These are phyloP conservation scores for Mormoops blainvillei DNA, from an alignment of 2,113 vertebrate species.

Conservation along the genomic window DNA sequence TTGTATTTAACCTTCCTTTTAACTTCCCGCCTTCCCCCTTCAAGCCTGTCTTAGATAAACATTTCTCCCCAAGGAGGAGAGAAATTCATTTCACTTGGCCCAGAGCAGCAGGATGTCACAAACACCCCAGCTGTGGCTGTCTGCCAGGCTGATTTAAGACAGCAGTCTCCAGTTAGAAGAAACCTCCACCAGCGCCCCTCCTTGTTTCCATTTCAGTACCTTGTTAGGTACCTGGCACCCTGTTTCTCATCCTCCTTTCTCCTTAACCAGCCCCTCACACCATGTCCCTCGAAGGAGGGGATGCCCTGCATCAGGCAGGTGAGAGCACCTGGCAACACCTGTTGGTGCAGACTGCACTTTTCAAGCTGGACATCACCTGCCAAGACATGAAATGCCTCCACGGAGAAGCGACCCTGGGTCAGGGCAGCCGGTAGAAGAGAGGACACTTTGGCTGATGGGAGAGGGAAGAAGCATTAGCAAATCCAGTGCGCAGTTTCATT, in stretches of 20 bases:
- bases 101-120: background rate
- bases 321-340: background rate
- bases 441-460: background rate
- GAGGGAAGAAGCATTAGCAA: background rate
- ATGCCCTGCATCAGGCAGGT: accelerated
- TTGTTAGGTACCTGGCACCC: background rate
- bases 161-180: background rate
- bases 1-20: background rate
- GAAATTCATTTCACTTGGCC: background rate
- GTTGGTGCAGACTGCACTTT: background rate
- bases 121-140: background rate
- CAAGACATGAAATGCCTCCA: background rate
- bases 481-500: background rate
- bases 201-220: background rate
- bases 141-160: background rate
- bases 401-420: background rate
- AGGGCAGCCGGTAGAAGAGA: background rate
- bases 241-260: background rate
- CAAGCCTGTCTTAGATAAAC: background rate
- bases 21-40: background rate
- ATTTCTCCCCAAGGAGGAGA: background rate
- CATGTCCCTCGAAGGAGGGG: background rate
- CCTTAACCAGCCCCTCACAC: background rate
- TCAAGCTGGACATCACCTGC: background rate
- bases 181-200: background rate